Percentiles rank a stretch among this genome's conserved stretches.
phyloP scores from a whole-genome alignment of 2,888 invertebrate species.

The Craniophora ligustri region DNA sequence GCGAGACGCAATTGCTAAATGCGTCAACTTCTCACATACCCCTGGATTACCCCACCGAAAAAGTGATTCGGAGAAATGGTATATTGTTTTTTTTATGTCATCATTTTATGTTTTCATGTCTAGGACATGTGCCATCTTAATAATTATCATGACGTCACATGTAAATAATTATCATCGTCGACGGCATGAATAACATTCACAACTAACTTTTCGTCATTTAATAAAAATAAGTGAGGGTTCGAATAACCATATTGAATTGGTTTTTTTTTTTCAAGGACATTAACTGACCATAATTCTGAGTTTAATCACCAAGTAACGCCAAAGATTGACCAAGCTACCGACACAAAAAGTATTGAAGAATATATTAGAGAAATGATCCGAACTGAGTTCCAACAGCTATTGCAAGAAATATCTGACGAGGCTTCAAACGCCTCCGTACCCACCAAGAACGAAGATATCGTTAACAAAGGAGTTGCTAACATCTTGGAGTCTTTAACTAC shows the following conservation, averaged over 20 bases:
- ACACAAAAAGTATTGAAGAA: conserved; percentile 80
- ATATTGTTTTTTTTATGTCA: conserved; percentile 26
- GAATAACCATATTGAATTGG: not conserved
- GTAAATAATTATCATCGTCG: too few species aligned
- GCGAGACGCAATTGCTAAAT: conserved; percentile 73
- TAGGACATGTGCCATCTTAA: too few species aligned
- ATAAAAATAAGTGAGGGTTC: too few species aligned
- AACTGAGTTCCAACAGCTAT: conserved; percentile 76
- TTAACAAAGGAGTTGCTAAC: conserved; percentile 76
- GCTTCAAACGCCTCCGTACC: conserved; percentile 44
- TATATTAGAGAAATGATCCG: conserved; percentile 80
- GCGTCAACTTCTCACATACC: conserved; percentile 66
- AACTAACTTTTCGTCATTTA: too few species aligned
- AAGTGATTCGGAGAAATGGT: conserved; percentile 68
- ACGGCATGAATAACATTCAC: too few species aligned
- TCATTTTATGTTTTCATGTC: too few species aligned
- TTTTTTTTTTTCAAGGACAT: conserved; percentile 49
- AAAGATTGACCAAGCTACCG: conserved; percentile 78
- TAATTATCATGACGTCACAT: too few species aligned
- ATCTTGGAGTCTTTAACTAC: conserved; percentile 72
- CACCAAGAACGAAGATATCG: conserved; percentile 67
- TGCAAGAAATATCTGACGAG: conserved; percentile 74
- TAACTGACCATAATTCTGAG: conserved; percentile 54
- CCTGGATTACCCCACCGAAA: conserved; percentile 58
- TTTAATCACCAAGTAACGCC: conserved; percentile 3